Conservation (phyloP, 2,113 vertebrate species). For the Passer montanus region DNA sequence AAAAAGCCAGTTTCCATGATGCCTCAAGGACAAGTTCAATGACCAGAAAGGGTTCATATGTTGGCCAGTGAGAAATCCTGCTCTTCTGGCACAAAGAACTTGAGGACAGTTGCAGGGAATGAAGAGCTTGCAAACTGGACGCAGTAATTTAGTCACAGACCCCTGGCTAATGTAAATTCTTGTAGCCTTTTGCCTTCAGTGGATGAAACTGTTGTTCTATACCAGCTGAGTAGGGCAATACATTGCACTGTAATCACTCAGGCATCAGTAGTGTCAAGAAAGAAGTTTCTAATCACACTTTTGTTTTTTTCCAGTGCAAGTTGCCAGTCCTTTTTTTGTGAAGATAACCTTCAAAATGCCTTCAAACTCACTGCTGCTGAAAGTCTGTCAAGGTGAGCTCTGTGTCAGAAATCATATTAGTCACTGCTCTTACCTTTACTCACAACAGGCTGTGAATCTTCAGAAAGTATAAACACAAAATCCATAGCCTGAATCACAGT, state of each 20-base stretch:
- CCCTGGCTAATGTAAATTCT: background rate
- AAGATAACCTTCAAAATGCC: slow-evolving; percentile 54
- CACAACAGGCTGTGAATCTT: background rate
- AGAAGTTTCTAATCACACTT: slow-evolving; percentile 20
- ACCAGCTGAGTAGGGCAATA: background rate
- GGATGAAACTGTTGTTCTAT: background rate
- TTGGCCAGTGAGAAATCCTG: background rate
- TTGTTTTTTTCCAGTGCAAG: background rate
- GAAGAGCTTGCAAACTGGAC: background rate
- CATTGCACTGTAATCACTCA: background rate
- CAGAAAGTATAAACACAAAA: background rate
- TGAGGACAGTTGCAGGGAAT: background rate
- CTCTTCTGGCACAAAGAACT: background rate
- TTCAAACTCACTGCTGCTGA: background rate
- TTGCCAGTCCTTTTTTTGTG: slow-evolving; percentile 4
- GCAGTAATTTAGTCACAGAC: background rate
- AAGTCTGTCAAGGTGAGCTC: slow-evolving; percentile 42
- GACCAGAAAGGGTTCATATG: background rate
- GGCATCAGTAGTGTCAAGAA: slow-evolving; percentile 18
- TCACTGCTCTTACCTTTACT: background rate
- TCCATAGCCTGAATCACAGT: background rate
- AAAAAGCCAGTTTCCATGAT: background rate
- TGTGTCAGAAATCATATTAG: background rate
- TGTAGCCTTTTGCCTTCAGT: background rate
- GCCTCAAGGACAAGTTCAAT: background rate